These are phyloP conservation scores for Diadromus collaris DNA, from an alignment of 2,888 invertebrate species.

Conservation along the genomic window DNA sequence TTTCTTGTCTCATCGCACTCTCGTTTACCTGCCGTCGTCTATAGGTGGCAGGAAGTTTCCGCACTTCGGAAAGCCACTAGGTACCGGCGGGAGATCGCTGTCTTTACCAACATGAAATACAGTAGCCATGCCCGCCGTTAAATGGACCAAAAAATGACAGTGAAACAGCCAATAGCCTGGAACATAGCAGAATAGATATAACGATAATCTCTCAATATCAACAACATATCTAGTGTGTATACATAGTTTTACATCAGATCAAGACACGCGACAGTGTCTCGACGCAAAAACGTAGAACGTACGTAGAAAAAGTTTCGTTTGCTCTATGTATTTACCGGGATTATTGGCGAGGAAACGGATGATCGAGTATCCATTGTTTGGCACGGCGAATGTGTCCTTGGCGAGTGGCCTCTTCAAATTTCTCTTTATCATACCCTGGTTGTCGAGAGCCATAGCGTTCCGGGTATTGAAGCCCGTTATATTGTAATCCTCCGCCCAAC, in stretches of 20 bases:
- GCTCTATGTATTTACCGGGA: slow-evolving; percentile 84
- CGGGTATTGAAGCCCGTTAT: slow-evolving; percentile 15
- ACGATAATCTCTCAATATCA: not conserved
- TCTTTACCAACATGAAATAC: slow-evolving; percentile 67
- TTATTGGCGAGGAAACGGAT: slow-evolving; percentile 93
- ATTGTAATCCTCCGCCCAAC: slow-evolving; percentile 72
- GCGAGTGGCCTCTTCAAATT: slow-evolving; percentile 83
- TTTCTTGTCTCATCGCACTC: not conserved
- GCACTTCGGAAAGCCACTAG: slow-evolving; percentile 67
- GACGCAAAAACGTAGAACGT: too few species aligned
- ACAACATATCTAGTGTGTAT: not conserved
- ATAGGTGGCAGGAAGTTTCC: slow-evolving; percentile 61
- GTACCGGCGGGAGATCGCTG: slow-evolving; percentile 67
- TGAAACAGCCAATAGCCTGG: slow-evolving; percentile 74
- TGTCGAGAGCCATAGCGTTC: slow-evolving; percentile 29
- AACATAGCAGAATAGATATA: not conserved
- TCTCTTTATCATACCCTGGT: slow-evolving; percentile 33
- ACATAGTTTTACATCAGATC: too few species aligned
- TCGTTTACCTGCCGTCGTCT: not conserved
- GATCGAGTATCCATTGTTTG: slow-evolving; percentile 94
- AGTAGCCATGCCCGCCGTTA: slow-evolving; percentile 71
- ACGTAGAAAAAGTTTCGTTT: too few species aligned
- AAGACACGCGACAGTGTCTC: too few species aligned
- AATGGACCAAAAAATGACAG: slow-evolving; percentile 72
- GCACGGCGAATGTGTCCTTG: slow-evolving; percentile 94